Evolutionary conservation across 2,888 invertebrate species (phyloP).

Genomic region (Lycocerus yunnanus): DNA sequence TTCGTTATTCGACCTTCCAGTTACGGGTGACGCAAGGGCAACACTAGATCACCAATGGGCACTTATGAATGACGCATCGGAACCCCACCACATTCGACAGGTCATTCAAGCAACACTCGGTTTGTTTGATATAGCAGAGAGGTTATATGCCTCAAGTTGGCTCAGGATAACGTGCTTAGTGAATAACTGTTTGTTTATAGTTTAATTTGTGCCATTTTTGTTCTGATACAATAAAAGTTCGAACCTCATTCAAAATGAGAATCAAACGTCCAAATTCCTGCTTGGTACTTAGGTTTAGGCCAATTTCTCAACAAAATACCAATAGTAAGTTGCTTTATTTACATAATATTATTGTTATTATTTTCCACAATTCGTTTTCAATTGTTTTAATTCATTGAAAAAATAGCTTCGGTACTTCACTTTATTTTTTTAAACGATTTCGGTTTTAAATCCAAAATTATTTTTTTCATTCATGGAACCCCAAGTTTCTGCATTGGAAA

Average conservation of each 20-base stretch:
- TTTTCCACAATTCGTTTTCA: not conserved
- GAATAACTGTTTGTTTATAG: slow-evolving; percentile 7
- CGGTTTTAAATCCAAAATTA: not conserved
- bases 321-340: slow-evolving; percentile 31
- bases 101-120: slow-evolving; percentile 26
- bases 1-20: slow-evolving; percentile 33
- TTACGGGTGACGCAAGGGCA: slow-evolving; percentile 35
- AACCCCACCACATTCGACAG: slow-evolving; percentile 30
- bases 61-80: slow-evolving; percentile 38
- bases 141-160: slow-evolving; percentile 18
- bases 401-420: not conserved
- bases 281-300: slow-evolving; percentile 65
- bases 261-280: slow-evolving; percentile 69
- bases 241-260: slow-evolving; percentile 56
- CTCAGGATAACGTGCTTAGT: slow-evolving; percentile 11
- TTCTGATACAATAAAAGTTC: not conserved
- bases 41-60: slow-evolving; percentile 30
- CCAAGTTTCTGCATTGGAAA: not conserved
- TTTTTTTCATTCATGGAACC: not conserved
- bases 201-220: slow-evolving; percentile 5
- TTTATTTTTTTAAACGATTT: not conserved
- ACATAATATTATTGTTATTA: not conserved
- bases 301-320: slow-evolving; percentile 52
- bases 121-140: slow-evolving; percentile 4
- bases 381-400: not conserved